Conservation (phyloP, 2,888 invertebrate genomes). For the Rhynchonema sp. region DNA sequence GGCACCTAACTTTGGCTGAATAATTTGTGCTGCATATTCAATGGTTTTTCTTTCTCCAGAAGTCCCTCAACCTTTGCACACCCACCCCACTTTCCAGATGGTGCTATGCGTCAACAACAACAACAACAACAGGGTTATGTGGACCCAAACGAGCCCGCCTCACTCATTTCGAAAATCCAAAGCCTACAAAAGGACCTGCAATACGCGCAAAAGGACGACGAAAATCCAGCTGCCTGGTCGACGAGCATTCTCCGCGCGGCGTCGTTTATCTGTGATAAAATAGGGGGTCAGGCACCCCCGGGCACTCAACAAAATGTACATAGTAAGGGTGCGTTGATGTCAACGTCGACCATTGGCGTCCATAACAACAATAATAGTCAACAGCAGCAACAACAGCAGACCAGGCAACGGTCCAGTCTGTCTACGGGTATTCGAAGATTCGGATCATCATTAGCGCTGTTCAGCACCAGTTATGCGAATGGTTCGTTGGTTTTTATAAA, state of each 20-base stretch:
- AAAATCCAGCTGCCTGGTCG: conserved; percentile 14
- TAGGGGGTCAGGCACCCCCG: conserved; percentile 1
- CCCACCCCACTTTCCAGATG: too few species aligned
- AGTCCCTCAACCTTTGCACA: too few species aligned
- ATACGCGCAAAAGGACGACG: too few species aligned
- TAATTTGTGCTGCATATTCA: too few species aligned
- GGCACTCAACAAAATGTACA: neutral
- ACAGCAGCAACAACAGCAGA: neutral
- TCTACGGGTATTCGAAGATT: neutral
- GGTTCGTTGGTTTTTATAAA: too few species aligned
- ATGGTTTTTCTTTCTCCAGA: too few species aligned
- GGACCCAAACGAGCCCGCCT: neutral
- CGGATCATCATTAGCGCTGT: neutral
- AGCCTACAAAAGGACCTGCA: conserved; percentile 6
- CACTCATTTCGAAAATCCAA: conserved; percentile 4
- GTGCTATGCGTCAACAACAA: neutral
- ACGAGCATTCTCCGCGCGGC: conserved; percentile 19
- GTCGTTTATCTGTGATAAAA: conserved; percentile 18
- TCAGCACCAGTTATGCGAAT: neutral
- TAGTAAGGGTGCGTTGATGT: neutral
- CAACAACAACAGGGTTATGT: too few species aligned
- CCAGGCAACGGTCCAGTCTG: neutral
- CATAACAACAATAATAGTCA: neutral
- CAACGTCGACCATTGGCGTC: neutral
- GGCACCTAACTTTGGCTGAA: too few species aligned